These are phyloP conservation scores for Melieria omissa DNA, from an alignment of 2,888 invertebrate genomes.

Conservation along the genomic window DNA sequence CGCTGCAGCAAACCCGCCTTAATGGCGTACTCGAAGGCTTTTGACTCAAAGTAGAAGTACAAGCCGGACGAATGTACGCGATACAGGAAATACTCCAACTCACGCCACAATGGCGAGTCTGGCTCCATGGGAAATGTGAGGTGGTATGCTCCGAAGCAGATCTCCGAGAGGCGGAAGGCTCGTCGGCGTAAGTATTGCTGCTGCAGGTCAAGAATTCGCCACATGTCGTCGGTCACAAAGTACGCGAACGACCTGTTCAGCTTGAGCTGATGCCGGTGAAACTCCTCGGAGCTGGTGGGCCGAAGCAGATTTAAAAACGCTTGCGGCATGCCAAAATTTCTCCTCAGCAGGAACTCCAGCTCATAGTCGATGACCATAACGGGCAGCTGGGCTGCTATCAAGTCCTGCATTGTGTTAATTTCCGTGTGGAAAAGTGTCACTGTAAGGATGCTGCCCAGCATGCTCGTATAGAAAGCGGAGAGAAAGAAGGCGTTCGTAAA, in stretches of 20 bases:
- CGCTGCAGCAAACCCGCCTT: neutral
- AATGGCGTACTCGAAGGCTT: conserved; percentile 42
- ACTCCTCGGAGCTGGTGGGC: conserved; percentile 51
- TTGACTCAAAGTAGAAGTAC: conserved; percentile 50
- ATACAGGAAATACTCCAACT: conserved; percentile 52
- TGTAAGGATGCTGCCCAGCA: conserved; percentile 57
- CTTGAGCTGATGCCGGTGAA: conserved; percentile 39
- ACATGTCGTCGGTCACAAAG: conserved; percentile 57
- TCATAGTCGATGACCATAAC: conserved; percentile 56
- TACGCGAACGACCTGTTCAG: conserved; percentile 51
- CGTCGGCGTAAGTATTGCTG: conserved; percentile 50
- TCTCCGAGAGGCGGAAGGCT: conserved; percentile 54
- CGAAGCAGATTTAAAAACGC: conserved; percentile 49
- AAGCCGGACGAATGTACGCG: conserved; percentile 56
- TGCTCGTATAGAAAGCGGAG: conserved; percentile 54
- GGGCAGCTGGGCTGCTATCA: conserved; percentile 49
- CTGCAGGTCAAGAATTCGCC: conserved; percentile 57
- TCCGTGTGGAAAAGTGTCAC: conserved; percentile 54
- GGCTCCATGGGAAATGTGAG: conserved; percentile 48
- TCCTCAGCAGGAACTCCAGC: conserved; percentile 51
- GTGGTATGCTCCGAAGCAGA: conserved; percentile 57
- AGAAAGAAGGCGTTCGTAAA: conserved; percentile 55
- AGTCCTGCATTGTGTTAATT: conserved; percentile 54
- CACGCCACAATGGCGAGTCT: conserved; percentile 38
- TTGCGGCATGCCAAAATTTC: conserved; percentile 40